A percentile compares a stretch with the other conserved stretches of the same genome.
Evolutionary conservation across 2,113 vertebrate species (phyloP).

Genomic region (Ovis aries): DNA sequence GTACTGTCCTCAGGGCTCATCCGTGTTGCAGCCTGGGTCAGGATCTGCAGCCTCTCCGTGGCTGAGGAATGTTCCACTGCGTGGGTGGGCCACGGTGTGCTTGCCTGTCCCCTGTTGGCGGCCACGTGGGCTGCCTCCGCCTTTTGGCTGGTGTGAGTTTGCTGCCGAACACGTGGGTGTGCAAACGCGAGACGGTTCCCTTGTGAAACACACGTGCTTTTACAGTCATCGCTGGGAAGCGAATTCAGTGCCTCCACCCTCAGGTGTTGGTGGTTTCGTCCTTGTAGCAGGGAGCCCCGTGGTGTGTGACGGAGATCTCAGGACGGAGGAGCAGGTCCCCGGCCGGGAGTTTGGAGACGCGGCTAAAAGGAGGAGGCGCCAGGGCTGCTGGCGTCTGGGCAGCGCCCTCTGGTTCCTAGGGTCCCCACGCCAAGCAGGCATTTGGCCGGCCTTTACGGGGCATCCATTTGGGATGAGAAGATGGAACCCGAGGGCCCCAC

Average conservation of each 20-base stretch:
- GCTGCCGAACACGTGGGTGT: not conserved
- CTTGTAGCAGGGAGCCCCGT: conserved; percentile 65
- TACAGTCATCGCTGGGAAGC: conserved; percentile 68
- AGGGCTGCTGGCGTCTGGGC: conserved; percentile 45
- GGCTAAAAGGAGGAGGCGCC: not conserved
- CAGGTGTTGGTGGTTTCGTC: conserved; percentile 55
- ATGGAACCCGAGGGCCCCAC: not conserved
- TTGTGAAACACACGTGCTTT: conserved; percentile 43
- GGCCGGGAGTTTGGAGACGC: conserved; percentile 59
- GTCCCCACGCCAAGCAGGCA: fast-evolving
- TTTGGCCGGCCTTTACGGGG: not conserved
- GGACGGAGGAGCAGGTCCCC: conserved; percentile 60
- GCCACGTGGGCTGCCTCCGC: fast-evolving
- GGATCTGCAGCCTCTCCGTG: not conserved
- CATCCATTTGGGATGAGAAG: not conserved
- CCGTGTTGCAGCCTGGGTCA: fast-evolving
- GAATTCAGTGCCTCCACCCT: conserved; percentile 60
- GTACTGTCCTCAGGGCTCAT: fast-evolving
- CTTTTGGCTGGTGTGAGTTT: not conserved
- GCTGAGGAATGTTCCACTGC: fast-evolving
- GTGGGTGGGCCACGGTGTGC: fast-evolving
- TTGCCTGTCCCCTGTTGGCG: fast-evolving
- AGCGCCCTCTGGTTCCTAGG: not conserved
- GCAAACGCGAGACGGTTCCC: not conserved
- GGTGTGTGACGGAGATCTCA: conserved; percentile 73